A percentile compares a stretch with the other conserved stretches of the same genome.
phyloP scores from a whole-genome alignment of 2,797 vertebrate genomes.

The Catamblyrhynchus diadema region DNA sequence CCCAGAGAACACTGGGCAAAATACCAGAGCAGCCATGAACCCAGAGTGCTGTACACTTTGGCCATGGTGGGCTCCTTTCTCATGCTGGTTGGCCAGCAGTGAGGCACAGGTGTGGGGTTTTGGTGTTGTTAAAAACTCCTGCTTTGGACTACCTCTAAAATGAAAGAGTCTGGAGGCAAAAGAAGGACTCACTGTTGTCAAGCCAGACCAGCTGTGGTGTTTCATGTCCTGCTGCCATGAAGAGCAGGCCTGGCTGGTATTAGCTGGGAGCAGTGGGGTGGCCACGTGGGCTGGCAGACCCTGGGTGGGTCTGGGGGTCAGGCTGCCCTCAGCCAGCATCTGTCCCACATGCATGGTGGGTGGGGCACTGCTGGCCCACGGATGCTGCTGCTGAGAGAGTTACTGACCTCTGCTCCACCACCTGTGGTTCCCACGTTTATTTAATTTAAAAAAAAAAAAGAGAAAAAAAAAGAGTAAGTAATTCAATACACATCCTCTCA shows the following conservation, averaged over 20 bases:
- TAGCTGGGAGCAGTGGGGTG: not conserved
- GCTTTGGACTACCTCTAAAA: not conserved
- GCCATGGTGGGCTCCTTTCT: not conserved
- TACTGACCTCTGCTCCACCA: not conserved
- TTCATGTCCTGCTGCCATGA: not conserved
- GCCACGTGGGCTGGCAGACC: not conserved
- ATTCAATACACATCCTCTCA: not conserved
- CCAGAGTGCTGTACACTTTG: not conserved
- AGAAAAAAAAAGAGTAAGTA: not conserved
- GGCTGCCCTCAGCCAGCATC: not conserved
- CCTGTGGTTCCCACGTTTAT: not conserved
- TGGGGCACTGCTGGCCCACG: not conserved
- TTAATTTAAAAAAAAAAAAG: not conserved
- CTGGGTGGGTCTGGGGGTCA: not conserved
- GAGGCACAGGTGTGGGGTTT: not conserved
- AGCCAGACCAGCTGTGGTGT: not conserved
- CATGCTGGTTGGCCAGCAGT: fast-evolving
- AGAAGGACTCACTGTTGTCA: not conserved
- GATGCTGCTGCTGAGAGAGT: not conserved
- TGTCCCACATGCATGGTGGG: fast-evolving
- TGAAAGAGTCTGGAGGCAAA: not conserved
- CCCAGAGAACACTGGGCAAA: not conserved
- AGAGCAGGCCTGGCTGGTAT: not conserved
- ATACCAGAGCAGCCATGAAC: not conserved
- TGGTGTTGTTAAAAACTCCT: not conserved